Evolutionary conservation across 2,888 invertebrate genomes (phyloP).

Genomic region (Trachelus iudaicus): DNA sequence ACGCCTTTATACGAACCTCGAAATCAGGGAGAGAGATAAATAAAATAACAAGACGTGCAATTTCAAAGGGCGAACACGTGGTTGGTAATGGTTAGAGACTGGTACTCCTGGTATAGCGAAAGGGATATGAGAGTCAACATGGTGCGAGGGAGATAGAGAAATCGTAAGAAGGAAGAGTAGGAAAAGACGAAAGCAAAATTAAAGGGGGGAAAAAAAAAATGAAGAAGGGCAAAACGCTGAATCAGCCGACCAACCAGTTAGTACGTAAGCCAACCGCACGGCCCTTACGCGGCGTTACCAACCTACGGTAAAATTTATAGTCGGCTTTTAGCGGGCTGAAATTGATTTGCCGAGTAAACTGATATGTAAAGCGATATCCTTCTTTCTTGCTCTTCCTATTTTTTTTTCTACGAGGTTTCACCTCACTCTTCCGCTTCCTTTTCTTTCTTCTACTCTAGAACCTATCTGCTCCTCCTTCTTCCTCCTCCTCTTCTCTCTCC

Average conservation of each 20-base stretch:
- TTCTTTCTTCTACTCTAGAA: not conserved
- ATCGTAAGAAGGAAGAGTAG: not conserved
- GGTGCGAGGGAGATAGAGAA: not conserved
- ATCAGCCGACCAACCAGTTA: slow-evolving; percentile 43
- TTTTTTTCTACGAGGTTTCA: not conserved
- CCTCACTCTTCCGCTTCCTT: not conserved
- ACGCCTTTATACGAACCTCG: not conserved
- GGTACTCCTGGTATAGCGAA: not conserved
- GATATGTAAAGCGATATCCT: slow-evolving; percentile 50
- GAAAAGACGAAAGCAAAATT: not conserved
- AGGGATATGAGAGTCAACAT: not conserved
- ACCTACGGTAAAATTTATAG: slow-evolving; percentile 47
- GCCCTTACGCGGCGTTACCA: not conserved
- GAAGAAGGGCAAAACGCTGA: slow-evolving; percentile 44
- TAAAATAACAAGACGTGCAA: not conserved
- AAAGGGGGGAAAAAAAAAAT: slow-evolving; percentile 24
- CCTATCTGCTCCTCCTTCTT: slow-evolving; percentile 20
- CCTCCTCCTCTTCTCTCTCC: slow-evolving; percentile 16
- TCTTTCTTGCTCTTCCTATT: slow-evolving; percentile 3
- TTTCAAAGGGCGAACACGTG: not conserved
- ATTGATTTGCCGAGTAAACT: slow-evolving; percentile 57
- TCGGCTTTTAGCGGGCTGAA: slow-evolving; percentile 51
- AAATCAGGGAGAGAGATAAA: not conserved
- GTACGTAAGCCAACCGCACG: slow-evolving; percentile 6
- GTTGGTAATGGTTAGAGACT: not conserved